Base-by-base conservation (phyloP, 2,113 vertebrate genomes). In the Pseudorhombus dupliciocellatus region DNA sequence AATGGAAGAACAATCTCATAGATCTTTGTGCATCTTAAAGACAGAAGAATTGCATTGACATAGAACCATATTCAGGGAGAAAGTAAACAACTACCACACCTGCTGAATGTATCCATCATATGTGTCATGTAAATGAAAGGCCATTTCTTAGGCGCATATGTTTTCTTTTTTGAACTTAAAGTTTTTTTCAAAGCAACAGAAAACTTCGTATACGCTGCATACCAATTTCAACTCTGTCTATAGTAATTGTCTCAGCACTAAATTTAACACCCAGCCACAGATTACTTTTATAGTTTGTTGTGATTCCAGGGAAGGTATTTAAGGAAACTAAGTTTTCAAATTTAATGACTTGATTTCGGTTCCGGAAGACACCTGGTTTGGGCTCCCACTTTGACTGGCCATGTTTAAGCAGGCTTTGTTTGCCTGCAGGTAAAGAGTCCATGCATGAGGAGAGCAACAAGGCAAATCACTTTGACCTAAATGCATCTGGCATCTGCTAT, bases 21-120 rank as follows among this genome's bases (percentile, higher is more conserved):
- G 10, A 61, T 74, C 64, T 15, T 44, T 15, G 16, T 44, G 12
- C 16, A 16, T 16, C 8, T 58, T 52, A 74, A 59, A 61, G 52
- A 73, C 30, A 20, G 21, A 69, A 73, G 63, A 46, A 73, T 52
- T 59, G 20, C 22, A 79, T 69, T 69, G 1, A 52, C 71, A 57
- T 42, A 56, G 46, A 1, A 9, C 6, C 51, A 22, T 59, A 50
- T 83, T 73, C 37, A 66, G 22, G 34, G 57, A 40, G 22, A 74
- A 56, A 63, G 26, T 30, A 65, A 77, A 67, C 42, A 64, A 22
- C 54, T 55, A 67, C 31, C n/a, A 26, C 15, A 46, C 16, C 20
- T 53, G 44, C 68, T 31, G 26, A 77, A 46, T 20, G 12, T 34
- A 71, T 83, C 44, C 77, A 20, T 24, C 46, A 22, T 12, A 52